Evolutionary conservation across 2,888 invertebrate species (phyloP).

Genomic region (Bellardia bayeri): DNA sequence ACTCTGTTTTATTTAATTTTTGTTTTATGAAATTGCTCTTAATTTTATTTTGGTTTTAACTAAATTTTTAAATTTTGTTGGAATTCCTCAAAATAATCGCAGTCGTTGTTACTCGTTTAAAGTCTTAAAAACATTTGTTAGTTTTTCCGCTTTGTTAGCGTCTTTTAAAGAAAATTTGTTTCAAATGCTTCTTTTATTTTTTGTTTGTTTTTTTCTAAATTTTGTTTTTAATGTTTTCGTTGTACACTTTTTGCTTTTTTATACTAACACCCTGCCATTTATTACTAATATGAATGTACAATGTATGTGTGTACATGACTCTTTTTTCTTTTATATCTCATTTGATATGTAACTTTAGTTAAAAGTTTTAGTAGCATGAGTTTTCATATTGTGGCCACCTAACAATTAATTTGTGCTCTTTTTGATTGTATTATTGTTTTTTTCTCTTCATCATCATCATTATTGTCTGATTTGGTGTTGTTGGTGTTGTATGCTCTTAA

Average conservation of each 20-base stretch:
- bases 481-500: slow-evolving; percentile 56
- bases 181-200: slow-evolving; percentile 40
- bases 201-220: slow-evolving; percentile 27
- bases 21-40: slow-evolving; percentile 18
- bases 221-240: slow-evolving; percentile 5
- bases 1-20: slow-evolving; percentile 38
- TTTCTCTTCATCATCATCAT: slow-evolving; percentile 33
- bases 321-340: slow-evolving; percentile 40
- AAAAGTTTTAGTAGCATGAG: slow-evolving; percentile 40
- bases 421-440: slow-evolving; percentile 56
- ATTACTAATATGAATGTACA: background rate
- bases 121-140: slow-evolving; percentile 79
- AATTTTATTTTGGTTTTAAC: slow-evolving; percentile 16
- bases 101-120: slow-evolving; percentile 76
- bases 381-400: slow-evolving; percentile 49
- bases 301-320: slow-evolving; percentile 15
- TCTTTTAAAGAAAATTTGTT: slow-evolving; percentile 80
- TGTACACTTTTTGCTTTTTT: slow-evolving; percentile 10
- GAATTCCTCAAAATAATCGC: background rate
- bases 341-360: slow-evolving; percentile 43
- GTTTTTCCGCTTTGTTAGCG: slow-evolving; percentile 68
- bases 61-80: background rate
- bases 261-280: background rate
- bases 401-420: slow-evolving; percentile 71
- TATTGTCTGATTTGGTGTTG: slow-evolving; percentile 28